Evolutionary conservation across 2,113 vertebrate species (phyloP), one percentile per base, ranked within the genome.

Genomic region (Sylvietta virens): DNA sequence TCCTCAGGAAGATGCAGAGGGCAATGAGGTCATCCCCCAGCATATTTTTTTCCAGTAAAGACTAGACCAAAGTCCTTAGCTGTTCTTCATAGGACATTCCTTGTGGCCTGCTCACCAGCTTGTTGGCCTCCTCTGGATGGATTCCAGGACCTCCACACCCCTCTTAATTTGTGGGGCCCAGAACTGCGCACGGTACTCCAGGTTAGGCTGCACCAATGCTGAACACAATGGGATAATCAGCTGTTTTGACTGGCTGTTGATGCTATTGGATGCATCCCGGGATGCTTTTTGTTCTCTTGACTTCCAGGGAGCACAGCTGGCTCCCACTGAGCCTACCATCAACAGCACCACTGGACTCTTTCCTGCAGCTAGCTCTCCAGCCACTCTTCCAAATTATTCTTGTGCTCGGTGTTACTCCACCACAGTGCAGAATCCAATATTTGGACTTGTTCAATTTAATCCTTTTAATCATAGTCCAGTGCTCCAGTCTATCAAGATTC

Each of bases 361-460:
- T 70, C 6, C 64, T 70, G 19, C 9, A 35, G 64, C 10, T 54
- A 28, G 6, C 10, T 57, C 33, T 70, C 42, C 42, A 50, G 35
- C 13, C 18, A 13, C 9, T 23, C 22, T 37, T 58, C 28, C 26
- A 65, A 14, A 35, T 53, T 40, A 33, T 58, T 51, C 15, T 27
- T 81, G 45, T 50, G 11, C 6, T 18, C 0, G 0, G 15, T 33
- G 15, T 31, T 66, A 31, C 21, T 66, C 11, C 5, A 26, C 13
- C 11, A 3, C 22, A 53, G 5, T 15, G 21, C 20, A 54, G 35
- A 76, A 71, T 40, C 14, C 11, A 37, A 6, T 7, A 50, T 72
- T 35, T 72, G 13, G 5, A 24, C 8, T 78, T 50, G 7, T 27
- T 56, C 40, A 45, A 6, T 40, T 77, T 44, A 40, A 60, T 78